Percentiles rank a stretch among this genome's conserved stretches.
Evolutionary conservation across 1,140 invertebrate genomes (phyloP).

Genomic region (Coenobita brevimanus): DNA sequence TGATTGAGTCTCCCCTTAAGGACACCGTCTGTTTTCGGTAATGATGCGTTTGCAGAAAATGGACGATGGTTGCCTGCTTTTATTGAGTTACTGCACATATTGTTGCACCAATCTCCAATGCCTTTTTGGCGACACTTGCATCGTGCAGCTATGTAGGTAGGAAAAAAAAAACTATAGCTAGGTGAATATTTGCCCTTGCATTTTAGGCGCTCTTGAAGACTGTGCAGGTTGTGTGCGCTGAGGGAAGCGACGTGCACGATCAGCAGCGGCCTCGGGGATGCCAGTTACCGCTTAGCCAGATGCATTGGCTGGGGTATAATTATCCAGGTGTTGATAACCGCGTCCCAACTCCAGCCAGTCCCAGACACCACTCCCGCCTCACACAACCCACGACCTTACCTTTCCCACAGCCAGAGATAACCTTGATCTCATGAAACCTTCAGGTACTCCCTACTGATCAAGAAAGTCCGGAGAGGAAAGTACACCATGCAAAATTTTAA

Average conservation of each 20-base stretch:
- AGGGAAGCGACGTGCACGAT: background rate
- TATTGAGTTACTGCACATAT: slow-evolving; percentile 58
- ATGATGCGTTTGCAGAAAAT: slow-evolving; percentile 65
- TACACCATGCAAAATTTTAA: too few species aligned
- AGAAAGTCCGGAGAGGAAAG: too few species aligned
- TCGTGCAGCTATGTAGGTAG: background rate
- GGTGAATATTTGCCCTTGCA: background rate
- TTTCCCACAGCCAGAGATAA: too few species aligned
- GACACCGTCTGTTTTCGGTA: slow-evolving; percentile 64
- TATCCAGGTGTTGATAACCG: slow-evolving; percentile 57
- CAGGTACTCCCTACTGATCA: too few species aligned
- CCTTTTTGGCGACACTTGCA: slow-evolving; percentile 14
- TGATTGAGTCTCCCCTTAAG: slow-evolving; percentile 67
- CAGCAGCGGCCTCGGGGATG: slow-evolving; percentile 26
- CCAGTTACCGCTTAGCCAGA: slow-evolving; percentile 53
- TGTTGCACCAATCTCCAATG: slow-evolving; percentile 15
- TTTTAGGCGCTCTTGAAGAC: background rate
- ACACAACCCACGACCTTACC: too few species aligned
- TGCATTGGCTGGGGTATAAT: slow-evolving; percentile 41
- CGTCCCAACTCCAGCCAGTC: slow-evolving; percentile 46
- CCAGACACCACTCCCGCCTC: background rate
- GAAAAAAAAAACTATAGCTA: background rate
- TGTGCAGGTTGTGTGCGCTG: background rate
- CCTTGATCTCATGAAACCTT: too few species aligned
- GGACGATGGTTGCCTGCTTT: slow-evolving; percentile 64